phyloP scores from a whole-genome alignment of 1,140 invertebrate species.

The Papilio polytes region DNA sequence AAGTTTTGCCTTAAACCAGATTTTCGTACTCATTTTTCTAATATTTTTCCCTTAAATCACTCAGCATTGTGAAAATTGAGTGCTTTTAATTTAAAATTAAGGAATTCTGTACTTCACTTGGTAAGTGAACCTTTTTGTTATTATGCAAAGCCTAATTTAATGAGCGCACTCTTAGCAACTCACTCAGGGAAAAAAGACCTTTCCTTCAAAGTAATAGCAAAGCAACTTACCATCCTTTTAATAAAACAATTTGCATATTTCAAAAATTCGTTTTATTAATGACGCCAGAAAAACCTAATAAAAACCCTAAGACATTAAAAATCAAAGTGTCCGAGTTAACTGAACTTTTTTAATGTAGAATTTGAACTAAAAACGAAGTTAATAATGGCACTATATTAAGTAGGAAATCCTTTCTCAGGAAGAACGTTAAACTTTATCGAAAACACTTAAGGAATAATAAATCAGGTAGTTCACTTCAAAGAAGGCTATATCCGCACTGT shows the following conservation, averaged over 20 bases:
- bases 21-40: not conserved
- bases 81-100: constrained; percentile 29
- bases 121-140: constrained; percentile 1
- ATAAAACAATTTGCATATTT: constrained; percentile 4
- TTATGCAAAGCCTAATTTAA: constrained; percentile 21
- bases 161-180: constrained; percentile 8
- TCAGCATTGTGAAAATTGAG: not conserved
- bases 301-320: no score
- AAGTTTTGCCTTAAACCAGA: not conserved
- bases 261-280: not conserved
- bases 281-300: no score
- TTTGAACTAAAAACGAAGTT: not conserved
- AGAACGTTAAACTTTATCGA: constrained; percentile 30
- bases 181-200: not conserved
- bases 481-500: constrained; percentile 33
- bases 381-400: not conserved
- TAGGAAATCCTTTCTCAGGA: not conserved
- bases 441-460: constrained; percentile 36
- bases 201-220: constrained; percentile 11
- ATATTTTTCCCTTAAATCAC: constrained; percentile 9
- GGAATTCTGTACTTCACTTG: constrained; percentile 8
- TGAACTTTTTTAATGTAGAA: not conserved
- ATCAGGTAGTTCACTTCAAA: constrained; percentile 31
- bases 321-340: no score
- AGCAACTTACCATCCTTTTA: not conserved